Evolutionary conservation across 2,113 vertebrate genomes (phyloP).

Genomic region (Edolisoma coerulescens): DNA sequence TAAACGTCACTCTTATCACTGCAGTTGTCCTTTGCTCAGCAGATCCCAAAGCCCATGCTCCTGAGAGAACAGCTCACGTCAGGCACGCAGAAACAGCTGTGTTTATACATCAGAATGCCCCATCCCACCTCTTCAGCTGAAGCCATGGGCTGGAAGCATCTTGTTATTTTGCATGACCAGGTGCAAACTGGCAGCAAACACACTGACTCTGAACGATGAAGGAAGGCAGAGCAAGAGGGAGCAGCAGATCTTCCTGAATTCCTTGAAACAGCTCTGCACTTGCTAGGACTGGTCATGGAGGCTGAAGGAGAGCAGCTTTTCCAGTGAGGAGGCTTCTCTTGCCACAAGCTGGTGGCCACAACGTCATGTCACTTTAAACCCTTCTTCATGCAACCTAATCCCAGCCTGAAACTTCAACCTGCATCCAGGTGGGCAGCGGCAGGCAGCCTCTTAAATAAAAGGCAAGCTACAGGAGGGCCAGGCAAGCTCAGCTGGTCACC

Average conservation of each 20-base stretch:
- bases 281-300: fast-evolving
- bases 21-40: not conserved
- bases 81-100: not conserved
- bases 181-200: not conserved
- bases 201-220: not conserved
- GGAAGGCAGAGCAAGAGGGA: not conserved
- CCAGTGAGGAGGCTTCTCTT: not conserved
- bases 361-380: not conserved
- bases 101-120: not conserved
- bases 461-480: not conserved
- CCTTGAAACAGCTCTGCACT: not conserved
- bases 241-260: not conserved
- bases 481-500: not conserved
- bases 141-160: not conserved
- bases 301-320: not conserved
- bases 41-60: not conserved
- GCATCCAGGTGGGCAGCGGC: not conserved
- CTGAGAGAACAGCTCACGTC: not conserved
- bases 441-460: not conserved
- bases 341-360: not conserved
- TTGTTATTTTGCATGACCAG: not conserved
- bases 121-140: not conserved
- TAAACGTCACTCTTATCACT: not conserved
- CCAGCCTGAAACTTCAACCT: not conserved
- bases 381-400: not conserved